Percentiles rank a stretch among this genome's conserved stretches.
Conservation (phyloP, 2,797 vertebrate genomes). For the Siniperca scherzeri region DNA sequence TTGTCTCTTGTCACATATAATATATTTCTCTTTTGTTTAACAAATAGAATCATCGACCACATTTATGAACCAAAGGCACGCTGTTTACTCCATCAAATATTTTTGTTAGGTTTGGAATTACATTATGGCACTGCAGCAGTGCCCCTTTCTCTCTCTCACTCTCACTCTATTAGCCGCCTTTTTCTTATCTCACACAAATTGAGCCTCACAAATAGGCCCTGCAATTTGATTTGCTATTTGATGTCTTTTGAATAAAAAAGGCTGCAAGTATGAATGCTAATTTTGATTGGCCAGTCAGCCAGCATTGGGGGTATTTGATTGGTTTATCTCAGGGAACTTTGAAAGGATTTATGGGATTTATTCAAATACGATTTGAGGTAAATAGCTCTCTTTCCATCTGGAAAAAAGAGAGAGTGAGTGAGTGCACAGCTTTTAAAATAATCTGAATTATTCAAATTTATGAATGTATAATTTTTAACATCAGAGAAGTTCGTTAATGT, state of each 20-base stretch:
- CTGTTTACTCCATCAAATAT: constrained; percentile 66
- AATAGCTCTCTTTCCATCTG: constrained; percentile 75
- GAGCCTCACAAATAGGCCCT: constrained; percentile 68
- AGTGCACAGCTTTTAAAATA: constrained; percentile 81
- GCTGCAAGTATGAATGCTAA: constrained; percentile 71
- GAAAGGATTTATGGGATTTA: constrained; percentile 82
- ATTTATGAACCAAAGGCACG: constrained; percentile 60
- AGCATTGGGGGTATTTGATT: constrained; percentile 72
- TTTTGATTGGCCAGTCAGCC: constrained; percentile 74
- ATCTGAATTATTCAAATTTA: constrained; percentile 84
- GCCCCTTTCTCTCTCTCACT: constrained; percentile 44
- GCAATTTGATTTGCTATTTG: constrained; percentile 76
- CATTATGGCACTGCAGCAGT: constrained; percentile 51
- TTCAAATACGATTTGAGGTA: constrained; percentile 81
- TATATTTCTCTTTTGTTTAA: constrained; percentile 59
- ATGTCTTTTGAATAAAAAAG: constrained; percentile 75
- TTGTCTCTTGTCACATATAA: constrained; percentile 40
- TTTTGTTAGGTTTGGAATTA: constrained; percentile 68
- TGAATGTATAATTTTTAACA: constrained; percentile 82
- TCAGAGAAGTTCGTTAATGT: constrained; percentile 77
- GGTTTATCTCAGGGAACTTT: constrained; percentile 77
- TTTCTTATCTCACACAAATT: constrained; percentile 76
- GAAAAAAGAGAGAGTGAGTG: constrained; percentile 64
- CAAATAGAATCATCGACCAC: constrained; percentile 65
- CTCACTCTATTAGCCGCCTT: constrained; percentile 67